Evolutionary conservation across 2,888 invertebrate species (phyloP), one percentile per base, ranked within the genome.

Genomic region (Siphlonurus alternatus): DNA sequence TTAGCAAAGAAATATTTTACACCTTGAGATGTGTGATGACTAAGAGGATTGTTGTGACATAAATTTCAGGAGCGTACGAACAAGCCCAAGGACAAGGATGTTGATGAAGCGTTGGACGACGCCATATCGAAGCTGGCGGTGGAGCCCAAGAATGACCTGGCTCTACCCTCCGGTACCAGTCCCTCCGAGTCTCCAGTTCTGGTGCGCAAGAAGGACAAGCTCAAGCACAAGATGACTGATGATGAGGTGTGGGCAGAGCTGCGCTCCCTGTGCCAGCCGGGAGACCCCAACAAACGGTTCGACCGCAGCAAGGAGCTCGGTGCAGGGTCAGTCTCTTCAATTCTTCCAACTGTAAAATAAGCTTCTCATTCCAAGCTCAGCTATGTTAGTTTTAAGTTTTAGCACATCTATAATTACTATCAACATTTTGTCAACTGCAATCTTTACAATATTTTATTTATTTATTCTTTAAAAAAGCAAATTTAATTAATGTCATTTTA

Each of bases 291-390:
- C 67, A 79, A 84, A 23, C 83, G 89, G 68, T 96, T 93, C 75
- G 84, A 87, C 68, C 83, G 87, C 67, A 82, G 86, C 67, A 87
- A 88, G 72, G 92, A 94, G 74, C 84, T 95, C 61, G 94, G 95
- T 63, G 88, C 90, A 25, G 95, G 95, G 79, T 79, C 70, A 66
- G 67, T 19, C 18, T 23, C 61, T 59, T 56, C 22, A 38, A 25
- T 5, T 24, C 22, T 38, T 22, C 22, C 23, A 38, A 3, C 10
- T 61, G 3, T 15, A 51, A n/a, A n/a, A 61, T 23, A 61, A 20
- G n/a, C 22, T 20, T 61, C n/a, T n/a, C n/a, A n/a, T n/a, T n/a
- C n/a, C n/a, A n/a, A n/a, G n/a, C n/a, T n/a, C n/a, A n/a, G n/a
- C n/a, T n/a, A n/a, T n/a, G n/a, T n/a, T n/a, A n/a, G n/a, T n/a